Evolutionary conservation across 1,140 invertebrate species (phyloP).

Genomic region (Himalopsyche phryganea): DNA sequence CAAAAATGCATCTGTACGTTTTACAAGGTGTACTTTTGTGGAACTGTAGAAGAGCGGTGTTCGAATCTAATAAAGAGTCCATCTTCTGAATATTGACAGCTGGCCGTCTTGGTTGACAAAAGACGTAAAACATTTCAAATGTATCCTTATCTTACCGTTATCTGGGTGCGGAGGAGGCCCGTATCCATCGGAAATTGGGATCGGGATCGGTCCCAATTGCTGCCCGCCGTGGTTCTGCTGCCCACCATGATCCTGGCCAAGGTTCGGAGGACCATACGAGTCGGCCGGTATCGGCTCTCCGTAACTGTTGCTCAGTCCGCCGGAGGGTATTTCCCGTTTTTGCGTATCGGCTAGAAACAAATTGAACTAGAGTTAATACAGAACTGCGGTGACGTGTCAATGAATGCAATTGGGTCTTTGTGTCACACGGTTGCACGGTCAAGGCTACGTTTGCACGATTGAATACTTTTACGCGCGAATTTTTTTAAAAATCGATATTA

Average conservation of each 20-base stretch:
- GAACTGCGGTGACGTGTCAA: background rate
- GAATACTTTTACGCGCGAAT: too few relatives aligned
- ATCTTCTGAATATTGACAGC: too few relatives aligned
- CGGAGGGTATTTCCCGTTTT: constrained; percentile 49
- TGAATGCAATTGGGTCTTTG: background rate
- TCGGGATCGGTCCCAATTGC: constrained; percentile 21
- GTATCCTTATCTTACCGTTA: constrained; percentile 23
- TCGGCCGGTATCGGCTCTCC: constrained; percentile 48
- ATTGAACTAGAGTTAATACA: too few relatives aligned
- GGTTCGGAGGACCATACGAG: constrained; percentile 45
- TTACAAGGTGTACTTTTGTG: too few relatives aligned
- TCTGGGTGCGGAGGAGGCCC: constrained; percentile 33
- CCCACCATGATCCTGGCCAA: constrained; percentile 3
- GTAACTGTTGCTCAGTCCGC: constrained; percentile 48
- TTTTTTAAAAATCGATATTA: too few relatives aligned
- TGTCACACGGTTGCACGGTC: background rate
- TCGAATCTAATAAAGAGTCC: too few relatives aligned
- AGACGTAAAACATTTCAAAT: too few relatives aligned
- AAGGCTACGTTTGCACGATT: background rate
- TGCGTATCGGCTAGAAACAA: constrained; percentile 45
- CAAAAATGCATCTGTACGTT: too few relatives aligned
- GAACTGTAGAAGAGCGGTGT: too few relatives aligned
- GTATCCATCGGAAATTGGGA: constrained; percentile 38
- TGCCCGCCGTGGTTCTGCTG: background rate
- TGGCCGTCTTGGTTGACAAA: too few relatives aligned